These are phyloP conservation scores for Trichonephila clavipes DNA, from an alignment of 1,140 invertebrate genomes.

Conservation along the genomic window DNA sequence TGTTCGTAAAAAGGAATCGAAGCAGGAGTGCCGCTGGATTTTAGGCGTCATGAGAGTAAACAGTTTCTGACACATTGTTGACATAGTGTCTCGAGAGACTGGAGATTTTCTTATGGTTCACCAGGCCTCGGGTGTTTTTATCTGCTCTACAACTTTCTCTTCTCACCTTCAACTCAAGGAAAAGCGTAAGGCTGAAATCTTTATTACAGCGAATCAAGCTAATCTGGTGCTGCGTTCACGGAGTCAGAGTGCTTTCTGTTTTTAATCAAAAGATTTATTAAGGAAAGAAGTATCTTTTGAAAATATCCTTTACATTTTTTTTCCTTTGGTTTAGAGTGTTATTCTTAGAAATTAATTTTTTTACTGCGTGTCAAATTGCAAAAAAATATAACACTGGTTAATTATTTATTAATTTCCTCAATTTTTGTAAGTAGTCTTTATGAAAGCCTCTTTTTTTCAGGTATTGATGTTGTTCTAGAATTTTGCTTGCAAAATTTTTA, in stretches of 20 bases:
- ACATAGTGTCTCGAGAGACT: conserved; percentile 50
- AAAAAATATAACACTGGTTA: too few species aligned
- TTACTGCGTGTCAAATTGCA: too few species aligned
- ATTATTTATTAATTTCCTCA: too few species aligned
- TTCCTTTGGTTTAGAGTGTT: not conserved
- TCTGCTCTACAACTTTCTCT: conserved; percentile 6
- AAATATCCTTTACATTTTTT: not conserved
- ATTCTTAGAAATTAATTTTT: not conserved
- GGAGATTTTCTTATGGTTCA: conserved; percentile 11
- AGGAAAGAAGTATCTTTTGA: not conserved
- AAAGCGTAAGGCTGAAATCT: conserved; percentile 32
- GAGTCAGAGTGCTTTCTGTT: not conserved
- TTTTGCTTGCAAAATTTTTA: too few species aligned
- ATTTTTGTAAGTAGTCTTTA: too few species aligned
- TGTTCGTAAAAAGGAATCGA: not conserved
- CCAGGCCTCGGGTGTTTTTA: conserved; percentile 5
- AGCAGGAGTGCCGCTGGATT: conserved; percentile 56
- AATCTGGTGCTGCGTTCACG: conserved; percentile 17
- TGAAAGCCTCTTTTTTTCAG: too few species aligned
- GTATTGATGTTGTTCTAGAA: too few species aligned
- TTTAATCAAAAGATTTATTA: conserved; percentile 15
- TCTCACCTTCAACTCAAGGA: conserved; percentile 31
- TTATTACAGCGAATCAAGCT: conserved; percentile 40
- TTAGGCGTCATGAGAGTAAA: conserved; percentile 55
- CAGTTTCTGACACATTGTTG: conserved; percentile 59